Conservation (phyloP, 2,113 vertebrate genomes). For the Pundamilia nyererei region DNA sequence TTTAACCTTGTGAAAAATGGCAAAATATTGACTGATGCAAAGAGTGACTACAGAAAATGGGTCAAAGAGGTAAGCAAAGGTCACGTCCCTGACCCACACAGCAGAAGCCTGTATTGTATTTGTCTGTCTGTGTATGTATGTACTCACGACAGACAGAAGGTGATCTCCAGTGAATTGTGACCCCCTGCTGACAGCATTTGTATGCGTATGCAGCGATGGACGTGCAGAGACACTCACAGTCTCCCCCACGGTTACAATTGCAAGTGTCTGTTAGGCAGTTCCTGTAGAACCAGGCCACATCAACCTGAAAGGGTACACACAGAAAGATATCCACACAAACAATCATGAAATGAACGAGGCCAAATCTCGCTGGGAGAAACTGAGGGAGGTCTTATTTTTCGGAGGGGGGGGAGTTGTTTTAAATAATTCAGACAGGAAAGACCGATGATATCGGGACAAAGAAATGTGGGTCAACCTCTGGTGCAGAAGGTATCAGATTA, state of each 20-base stretch:
- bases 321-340: neutral
- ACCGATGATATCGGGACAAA: constrained; percentile 47
- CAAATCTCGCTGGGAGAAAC: constrained; percentile 25
- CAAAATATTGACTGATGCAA: neutral
- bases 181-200: constrained; percentile 93
- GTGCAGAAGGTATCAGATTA: constrained; percentile 35
- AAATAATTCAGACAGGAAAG: constrained; percentile 58
- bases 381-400: constrained; percentile 31
- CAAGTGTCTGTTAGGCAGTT: constrained; percentile 97
- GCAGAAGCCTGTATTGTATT: neutral
- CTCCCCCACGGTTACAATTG: constrained; percentile 94
- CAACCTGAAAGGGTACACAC: constrained; percentile 74
- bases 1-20: neutral
- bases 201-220: constrained; percentile 92
- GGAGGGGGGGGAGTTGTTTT: constrained; percentile 8
- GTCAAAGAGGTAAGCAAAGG: neutral
- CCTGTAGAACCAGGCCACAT: constrained; percentile 96
- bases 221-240: constrained; percentile 96
- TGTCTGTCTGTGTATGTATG: neutral
- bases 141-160: constrained; percentile 87
- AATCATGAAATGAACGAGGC: constrained; percentile 21
- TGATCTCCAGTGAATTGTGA: constrained; percentile 84
- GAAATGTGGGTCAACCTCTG: constrained; percentile 53
- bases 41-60: neutral
- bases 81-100: neutral